These are phyloP conservation scores for Triplophysa rosa DNA, from an alignment of 2,113 vertebrate genomes.

Conservation along the genomic window DNA sequence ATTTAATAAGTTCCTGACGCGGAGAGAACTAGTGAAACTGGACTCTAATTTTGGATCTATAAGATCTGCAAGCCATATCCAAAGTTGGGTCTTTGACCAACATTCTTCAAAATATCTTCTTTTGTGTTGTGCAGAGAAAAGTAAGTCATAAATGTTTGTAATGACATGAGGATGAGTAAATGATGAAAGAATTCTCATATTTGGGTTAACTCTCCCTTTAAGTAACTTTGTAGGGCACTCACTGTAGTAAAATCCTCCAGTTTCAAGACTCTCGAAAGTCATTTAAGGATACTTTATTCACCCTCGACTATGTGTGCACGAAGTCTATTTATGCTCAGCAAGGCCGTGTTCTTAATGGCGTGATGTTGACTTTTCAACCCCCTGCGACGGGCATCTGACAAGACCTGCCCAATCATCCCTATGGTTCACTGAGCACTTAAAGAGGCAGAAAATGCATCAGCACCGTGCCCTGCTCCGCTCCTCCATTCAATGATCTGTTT, in stretches of 20 bases:
- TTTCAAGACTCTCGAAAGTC: background rate
- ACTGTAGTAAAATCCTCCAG: background rate
- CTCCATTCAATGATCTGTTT: constrained; percentile 3
- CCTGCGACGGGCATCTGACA: constrained; percentile 54
- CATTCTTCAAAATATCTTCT: too few relatives aligned
- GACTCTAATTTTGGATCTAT: too few relatives aligned
- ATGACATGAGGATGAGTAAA: too few relatives aligned
- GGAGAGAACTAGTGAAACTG: too few relatives aligned
- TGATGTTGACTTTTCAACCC: constrained; percentile 57
- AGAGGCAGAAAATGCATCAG: constrained; percentile 43
- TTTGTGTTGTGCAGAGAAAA: too few relatives aligned
- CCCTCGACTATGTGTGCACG: background rate
- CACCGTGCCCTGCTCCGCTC: constrained; percentile 5
- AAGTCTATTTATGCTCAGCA: background rate
- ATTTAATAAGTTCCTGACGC: too few relatives aligned
- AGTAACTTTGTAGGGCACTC: background rate
- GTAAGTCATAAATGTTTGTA: too few relatives aligned
- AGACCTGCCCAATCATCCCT: constrained; percentile 41
- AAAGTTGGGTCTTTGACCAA: too few relatives aligned
- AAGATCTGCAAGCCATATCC: too few relatives aligned
- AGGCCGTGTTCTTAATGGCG: background rate
- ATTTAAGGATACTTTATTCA: background rate
- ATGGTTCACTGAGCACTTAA: constrained; percentile 52
- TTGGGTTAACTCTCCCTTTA: background rate
- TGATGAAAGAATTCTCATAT: too few relatives aligned